Evolutionary conservation across 2,797 vertebrate genomes (phyloP).

Genomic region (Spinus pinus): DNA sequence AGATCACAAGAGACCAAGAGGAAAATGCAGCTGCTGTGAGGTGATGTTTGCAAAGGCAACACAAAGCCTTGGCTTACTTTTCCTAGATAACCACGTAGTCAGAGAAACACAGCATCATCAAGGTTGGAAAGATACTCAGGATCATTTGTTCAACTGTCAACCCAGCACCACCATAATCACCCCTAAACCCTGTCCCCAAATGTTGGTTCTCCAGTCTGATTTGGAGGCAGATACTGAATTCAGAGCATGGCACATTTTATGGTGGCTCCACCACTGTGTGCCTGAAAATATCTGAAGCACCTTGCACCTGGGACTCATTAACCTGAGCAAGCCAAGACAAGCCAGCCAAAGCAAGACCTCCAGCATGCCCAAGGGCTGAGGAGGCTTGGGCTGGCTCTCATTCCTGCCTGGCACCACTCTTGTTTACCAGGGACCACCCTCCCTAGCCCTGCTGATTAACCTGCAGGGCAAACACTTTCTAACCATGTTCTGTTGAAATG

Average conservation of each 20-base stretch:
- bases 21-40: background rate
- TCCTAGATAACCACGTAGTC: background rate
- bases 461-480: background rate
- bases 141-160: background rate
- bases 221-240: background rate
- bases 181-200: background rate
- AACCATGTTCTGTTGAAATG: background rate
- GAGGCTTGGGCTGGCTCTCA: background rate
- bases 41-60: background rate
- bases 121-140: background rate
- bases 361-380: rapidly evolving
- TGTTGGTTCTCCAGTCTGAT: background rate
- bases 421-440: background rate
- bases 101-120: background rate
- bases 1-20: background rate
- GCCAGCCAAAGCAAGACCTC: rapidly evolving
- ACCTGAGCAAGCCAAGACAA: background rate
- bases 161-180: background rate
- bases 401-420: rapidly evolving
- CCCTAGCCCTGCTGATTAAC: background rate
- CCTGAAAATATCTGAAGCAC: background rate
- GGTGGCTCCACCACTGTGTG: background rate
- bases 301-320: background rate
- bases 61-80: background rate
- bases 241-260: background rate